These are phyloP conservation scores for Xerus rutilus DNA, from an alignment of 2,797 vertebrate species.

Conservation along the genomic window DNA sequence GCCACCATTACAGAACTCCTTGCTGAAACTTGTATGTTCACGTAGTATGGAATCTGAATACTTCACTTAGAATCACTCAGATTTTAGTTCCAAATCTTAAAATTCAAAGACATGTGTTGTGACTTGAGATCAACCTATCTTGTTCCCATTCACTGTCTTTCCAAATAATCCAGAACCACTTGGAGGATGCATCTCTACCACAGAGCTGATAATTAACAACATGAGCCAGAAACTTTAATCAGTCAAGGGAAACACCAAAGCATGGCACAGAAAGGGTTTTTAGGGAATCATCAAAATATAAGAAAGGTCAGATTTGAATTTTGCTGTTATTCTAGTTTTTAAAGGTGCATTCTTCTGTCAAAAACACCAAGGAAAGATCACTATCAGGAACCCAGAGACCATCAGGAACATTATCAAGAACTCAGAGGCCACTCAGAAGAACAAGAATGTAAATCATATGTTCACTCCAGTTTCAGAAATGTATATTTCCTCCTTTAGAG, in stretches of 20 bases:
- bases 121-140: not conserved
- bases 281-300: not conserved
- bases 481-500: not conserved
- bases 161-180: not conserved
- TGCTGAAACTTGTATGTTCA: not conserved
- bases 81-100: not conserved
- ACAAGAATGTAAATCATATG: not conserved
- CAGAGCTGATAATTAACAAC: too few species aligned
- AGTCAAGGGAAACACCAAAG: not conserved
- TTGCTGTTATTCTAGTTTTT: not conserved
- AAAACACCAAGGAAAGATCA: not conserved
- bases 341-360: not conserved
- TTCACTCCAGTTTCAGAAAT: not conserved
- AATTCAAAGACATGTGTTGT: not conserved
- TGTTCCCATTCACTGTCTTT: not conserved
- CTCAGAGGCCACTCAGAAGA: not conserved
- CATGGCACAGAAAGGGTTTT: not conserved
- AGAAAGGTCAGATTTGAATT: not conserved
- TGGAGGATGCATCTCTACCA: not conserved
- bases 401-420: not conserved
- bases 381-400: not conserved
- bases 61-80: not conserved
- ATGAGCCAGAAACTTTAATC: not conserved
- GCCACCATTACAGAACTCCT: not conserved
- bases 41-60: not conserved